Base-by-base conservation (phyloP, 1,140 invertebrate species). In the Pseudachorutes palmiensis region DNA sequence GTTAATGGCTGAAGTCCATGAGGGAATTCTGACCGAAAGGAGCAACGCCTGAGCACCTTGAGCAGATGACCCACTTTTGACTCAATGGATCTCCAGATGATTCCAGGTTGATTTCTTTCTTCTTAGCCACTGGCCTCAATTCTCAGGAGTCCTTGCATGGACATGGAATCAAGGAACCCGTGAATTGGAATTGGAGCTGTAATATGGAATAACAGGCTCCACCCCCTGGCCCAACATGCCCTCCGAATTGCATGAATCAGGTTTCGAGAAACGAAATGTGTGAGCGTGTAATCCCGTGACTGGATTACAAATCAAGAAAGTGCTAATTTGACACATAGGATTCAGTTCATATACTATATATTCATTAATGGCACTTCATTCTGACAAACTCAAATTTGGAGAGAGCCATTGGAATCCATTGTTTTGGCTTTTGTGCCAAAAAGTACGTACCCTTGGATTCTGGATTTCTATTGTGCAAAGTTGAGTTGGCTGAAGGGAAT, bases 61-160 rank as follows among this genome's bases (percentile, higher is more conserved):
- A 45, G 9, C 9, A 45, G 62, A 58, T 68, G 67, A 68, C 70
- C 70, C 41, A 68, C 33, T 68, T 72, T 69, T 30, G 36, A 64
- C 64, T 73, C 72, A 70, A 69, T 69, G 9, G 48, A 66, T 70
- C 66, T 64, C 64, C 48, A 67, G 41, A 72, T 72, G 66, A 64
- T 33, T n/a, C 31, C 32, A n/a, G n/a, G 45, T 51, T 61, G 29
- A 67, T 66, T 30, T 51, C 31, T 48, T 45, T 33, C 63, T 59
- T 32, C 57, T 36, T 62, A 48, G 63, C 29, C 31, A 22, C 58
- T 65, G 67, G 36, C 62, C 67, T 65, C 45, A 57, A 41, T 65
- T 41, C 3, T n/a, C 14, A 28, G 5, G 5, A 33, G 19, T 29
- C 31, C 28, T 55, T 61, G 16, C 28, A 29, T 49, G 24, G 24